Evolutionary conservation across 2,888 invertebrate species (phyloP).

Genomic region (Neuroscelio doddi): DNA sequence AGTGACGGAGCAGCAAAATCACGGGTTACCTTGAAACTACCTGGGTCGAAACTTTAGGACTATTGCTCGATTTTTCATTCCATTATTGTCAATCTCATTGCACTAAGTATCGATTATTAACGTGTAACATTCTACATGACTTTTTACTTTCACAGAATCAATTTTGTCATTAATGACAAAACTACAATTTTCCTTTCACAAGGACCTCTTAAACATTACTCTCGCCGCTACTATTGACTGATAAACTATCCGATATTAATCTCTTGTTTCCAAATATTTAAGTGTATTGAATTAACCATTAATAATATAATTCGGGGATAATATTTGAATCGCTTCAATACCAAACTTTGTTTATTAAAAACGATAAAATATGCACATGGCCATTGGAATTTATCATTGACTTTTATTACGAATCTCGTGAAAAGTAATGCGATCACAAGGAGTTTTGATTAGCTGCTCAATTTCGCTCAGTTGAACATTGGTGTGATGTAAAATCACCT

Average conservation of each 20-base stretch:
- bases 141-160: not conserved
- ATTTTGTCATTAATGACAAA: not conserved
- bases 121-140: not conserved
- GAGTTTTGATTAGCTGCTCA: too few relatives aligned
- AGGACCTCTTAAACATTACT: conserved; percentile 3
- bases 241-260: not conserved
- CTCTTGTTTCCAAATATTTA: too few relatives aligned
- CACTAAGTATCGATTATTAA: not conserved
- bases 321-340: not conserved
- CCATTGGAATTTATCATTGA: too few relatives aligned
- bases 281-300: not conserved
- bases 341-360: not conserved
- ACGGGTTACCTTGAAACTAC: conserved; percentile 6
- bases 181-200: not conserved
- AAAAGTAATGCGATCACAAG: too few relatives aligned
- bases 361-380: too few relatives aligned
- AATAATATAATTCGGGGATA: not conserved
- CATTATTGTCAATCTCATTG: not conserved
- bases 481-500: conserved; percentile 9
- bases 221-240: not conserved
- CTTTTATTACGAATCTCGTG: too few relatives aligned
- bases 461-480: too few relatives aligned
- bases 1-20: conserved; percentile 50
- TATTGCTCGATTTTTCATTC: too few relatives aligned
- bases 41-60: not conserved